Conservation (phyloP, 2,888 invertebrate genomes). For the Dermolepida albohirtum region DNA sequence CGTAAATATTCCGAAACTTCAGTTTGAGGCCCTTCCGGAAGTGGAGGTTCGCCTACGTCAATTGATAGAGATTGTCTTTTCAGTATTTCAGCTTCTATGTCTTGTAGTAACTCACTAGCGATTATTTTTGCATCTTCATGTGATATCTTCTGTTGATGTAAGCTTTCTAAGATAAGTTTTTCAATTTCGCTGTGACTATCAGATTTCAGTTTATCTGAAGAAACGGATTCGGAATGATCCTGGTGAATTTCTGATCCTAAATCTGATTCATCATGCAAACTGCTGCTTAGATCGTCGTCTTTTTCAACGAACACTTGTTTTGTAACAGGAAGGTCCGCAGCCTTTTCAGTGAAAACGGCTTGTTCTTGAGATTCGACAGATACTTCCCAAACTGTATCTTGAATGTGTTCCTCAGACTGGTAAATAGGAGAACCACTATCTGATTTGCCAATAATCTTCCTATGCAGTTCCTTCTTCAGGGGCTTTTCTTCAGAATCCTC, state of each 20-base stretch:
- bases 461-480: constrained; percentile 13
- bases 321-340: constrained; percentile 57
- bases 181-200: constrained; percentile 64
- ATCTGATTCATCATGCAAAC: constrained; percentile 61
- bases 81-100: constrained; percentile 69
- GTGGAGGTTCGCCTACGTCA: constrained; percentile 49
- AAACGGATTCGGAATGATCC: constrained; percentile 60
- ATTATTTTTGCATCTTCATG: constrained; percentile 67
- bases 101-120: constrained; percentile 67
- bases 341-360: constrained; percentile 59
- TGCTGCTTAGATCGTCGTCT: constrained; percentile 61
- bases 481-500: constrained; percentile 56
- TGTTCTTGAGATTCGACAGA: constrained; percentile 63
- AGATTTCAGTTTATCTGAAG: constrained; percentile 61
- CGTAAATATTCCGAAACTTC: constrained; percentile 64
- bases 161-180: constrained; percentile 62
- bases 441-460: constrained; percentile 38
- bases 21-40: constrained; percentile 56
- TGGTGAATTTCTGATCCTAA: constrained; percentile 62
- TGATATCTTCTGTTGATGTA: constrained; percentile 64
- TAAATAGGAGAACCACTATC: constrained; percentile 58
- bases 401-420: constrained; percentile 65
- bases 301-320: constrained; percentile 57
- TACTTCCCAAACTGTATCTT: constrained; percentile 68
- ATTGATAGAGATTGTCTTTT: constrained; percentile 55